phyloP scores from a whole-genome alignment of 2,113 vertebrate species.

The Pteropus alecto region DNA sequence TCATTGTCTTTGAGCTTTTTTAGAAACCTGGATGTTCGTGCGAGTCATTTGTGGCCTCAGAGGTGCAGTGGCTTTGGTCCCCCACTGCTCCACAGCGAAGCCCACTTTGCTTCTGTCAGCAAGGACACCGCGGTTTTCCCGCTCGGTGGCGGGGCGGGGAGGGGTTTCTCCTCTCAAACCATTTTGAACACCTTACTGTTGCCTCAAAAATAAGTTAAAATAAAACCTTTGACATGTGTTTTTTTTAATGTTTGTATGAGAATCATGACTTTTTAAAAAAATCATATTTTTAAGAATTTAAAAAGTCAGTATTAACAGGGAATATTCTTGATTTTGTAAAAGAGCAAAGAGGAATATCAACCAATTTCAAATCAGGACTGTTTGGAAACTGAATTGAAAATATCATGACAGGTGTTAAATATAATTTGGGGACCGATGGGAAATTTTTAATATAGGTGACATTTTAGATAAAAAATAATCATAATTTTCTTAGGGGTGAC shows the following conservation, averaged over 20 bases:
- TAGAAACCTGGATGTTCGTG: background rate
- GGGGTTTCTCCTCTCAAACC: background rate
- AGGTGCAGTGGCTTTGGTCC: background rate
- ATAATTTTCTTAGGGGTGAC: background rate
- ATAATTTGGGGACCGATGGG: background rate
- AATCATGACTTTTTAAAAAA: background rate
- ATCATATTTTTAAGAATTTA: background rate
- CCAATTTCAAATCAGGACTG: background rate
- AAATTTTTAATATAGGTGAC: background rate
- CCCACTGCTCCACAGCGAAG: background rate
- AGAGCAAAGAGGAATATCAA: background rate
- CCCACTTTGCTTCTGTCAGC: fast-evolving
- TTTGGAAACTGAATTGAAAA: background rate
- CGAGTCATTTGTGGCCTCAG: background rate
- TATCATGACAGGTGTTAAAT: background rate
- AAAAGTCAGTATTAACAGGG: background rate
- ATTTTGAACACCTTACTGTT: background rate
- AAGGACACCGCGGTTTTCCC: too few relatives aligned
- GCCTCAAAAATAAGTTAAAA: background rate
- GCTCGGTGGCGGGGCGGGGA: too few relatives aligned
- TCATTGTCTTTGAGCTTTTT: background rate
- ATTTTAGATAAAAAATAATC: background rate
- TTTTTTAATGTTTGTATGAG: background rate
- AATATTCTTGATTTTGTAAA: background rate
- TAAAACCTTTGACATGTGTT: background rate